phyloP scores from a whole-genome alignment of 2,797 vertebrate species.

The Cryptoprocta ferox region DNA sequence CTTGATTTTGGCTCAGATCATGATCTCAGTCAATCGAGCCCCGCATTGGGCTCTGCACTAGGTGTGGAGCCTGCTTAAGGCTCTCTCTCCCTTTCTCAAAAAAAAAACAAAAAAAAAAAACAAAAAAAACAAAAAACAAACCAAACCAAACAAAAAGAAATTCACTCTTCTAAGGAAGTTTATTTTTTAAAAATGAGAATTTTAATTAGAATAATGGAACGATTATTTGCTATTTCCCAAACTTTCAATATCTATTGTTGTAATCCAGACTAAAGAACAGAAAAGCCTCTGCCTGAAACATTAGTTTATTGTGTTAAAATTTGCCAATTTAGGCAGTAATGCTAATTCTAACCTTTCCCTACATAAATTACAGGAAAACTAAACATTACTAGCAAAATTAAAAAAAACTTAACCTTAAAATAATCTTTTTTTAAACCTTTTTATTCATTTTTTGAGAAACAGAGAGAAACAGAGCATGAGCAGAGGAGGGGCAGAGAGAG shows the following conservation, averaged over 20 bases:
- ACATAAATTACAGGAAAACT: conserved; percentile 4
- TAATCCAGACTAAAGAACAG: not conserved
- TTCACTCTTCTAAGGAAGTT: not conserved
- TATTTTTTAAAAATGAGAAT: conserved; percentile 28
- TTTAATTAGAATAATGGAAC: conserved; percentile 12
- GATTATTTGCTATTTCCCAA: not conserved
- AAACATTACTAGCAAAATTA: not conserved
- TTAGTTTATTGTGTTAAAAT: not conserved
- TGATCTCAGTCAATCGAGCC: no score
- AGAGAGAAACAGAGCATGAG: no score
- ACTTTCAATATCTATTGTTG: not conserved
- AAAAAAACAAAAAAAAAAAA: no score
- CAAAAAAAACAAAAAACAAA: no score
- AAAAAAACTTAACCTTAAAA: not conserved
- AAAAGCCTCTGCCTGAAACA: not conserved
- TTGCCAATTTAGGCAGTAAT: not conserved
- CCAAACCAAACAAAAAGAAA: no score
- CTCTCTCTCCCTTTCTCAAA: no score
- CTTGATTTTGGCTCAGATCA: no score
- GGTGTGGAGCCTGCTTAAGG: no score
- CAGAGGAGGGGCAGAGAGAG: no score
- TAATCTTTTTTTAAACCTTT: not conserved
- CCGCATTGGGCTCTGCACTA: no score
- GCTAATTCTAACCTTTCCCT: conserved; percentile 21
- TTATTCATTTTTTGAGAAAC: no score